Evolutionary conservation across 2,113 vertebrate species (phyloP).

Genomic region (Cyanoramphus novaezelandiae): DNA sequence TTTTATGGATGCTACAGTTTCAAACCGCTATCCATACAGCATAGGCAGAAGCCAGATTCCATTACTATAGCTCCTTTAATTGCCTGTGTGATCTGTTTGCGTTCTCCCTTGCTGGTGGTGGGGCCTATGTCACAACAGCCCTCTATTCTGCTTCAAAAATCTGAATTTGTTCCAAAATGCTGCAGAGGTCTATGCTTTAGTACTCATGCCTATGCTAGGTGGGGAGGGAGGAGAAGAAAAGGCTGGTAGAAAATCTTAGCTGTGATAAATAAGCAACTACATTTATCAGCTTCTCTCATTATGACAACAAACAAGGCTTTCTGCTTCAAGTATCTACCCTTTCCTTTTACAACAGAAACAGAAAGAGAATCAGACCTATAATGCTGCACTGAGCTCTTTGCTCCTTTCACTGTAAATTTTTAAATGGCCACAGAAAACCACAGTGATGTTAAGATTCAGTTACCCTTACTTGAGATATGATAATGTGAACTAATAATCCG

Average conservation of each 20-base stretch:
- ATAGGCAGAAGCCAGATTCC: slow-evolving; percentile 40
- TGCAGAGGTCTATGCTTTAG: background rate
- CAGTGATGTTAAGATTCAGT: background rate
- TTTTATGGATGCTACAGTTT: slow-evolving; percentile 26
- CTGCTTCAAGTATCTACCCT: background rate
- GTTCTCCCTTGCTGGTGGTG: background rate
- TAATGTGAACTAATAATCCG: background rate
- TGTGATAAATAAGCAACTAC: background rate
- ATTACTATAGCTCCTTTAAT: slow-evolving; percentile 10
- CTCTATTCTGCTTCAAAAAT: background rate
- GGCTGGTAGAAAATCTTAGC: background rate
- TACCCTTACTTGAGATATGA: background rate
- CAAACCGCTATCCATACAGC: background rate
- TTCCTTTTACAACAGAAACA: background rate
- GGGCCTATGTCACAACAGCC: background rate
- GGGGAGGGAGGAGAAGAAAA: background rate
- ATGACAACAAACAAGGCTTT: background rate
- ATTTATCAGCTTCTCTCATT: background rate
- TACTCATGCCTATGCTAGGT: background rate
- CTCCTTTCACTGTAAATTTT: background rate
- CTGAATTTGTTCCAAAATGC: background rate
- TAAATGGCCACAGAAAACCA: background rate
- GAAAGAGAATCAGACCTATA: background rate
- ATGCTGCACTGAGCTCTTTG: background rate
- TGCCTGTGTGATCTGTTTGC: background rate